Evolutionary conservation across 2,888 invertebrate species (phyloP), one percentile per base, ranked within the genome.

Genomic region (Oxycera nigricornis): DNA sequence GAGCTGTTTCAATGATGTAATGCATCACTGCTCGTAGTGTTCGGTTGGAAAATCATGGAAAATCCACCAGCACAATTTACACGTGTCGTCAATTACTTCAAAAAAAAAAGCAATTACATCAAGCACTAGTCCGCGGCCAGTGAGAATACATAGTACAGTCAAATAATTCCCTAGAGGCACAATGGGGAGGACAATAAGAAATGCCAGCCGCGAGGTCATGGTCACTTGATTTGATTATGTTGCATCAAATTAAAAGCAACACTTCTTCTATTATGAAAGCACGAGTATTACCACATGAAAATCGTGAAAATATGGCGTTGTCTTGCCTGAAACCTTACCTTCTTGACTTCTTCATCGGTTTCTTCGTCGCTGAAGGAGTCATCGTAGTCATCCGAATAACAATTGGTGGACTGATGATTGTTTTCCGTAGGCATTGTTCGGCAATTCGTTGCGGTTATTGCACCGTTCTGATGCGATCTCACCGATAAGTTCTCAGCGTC

Each of bases 301-400:
- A n/a, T n/a, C n/a, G n/a, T n/a, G n/a, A n/a, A n/a, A n/a, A n/a
- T n/a, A n/a, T n/a, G n/a, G n/a, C n/a, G n/a, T n/a, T n/a, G n/a
- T n/a, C n/a, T n/a, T n/a, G n/a, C n/a, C n/a, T n/a, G n/a, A n/a
- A n/a, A n/a, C n/a, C 17, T 52, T 75, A 85, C 83, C 79, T 86
- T 82, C 74, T 83, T 81, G 2, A 81, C 77, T 55, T 81, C 81
- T 74, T 82, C 82, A 74, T 82, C 82, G 70, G 82, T 81, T 75
- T 90, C 90, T 57, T 88, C 87, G 78, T 91, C 91, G 1, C 88
- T 87, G 79, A 92, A 92, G 80, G 92, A 92, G 61, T 92, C 92
- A 83, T 92, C 92, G 79, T 89, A 90, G 82, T 91, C 90, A 78
- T 91, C 91, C 4, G 83, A 82, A 28, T 73, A 78, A 86, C 85